Evolutionary conservation across 2,113 vertebrate species (phyloP).

Genomic region (Rhagologus leucostigma): DNA sequence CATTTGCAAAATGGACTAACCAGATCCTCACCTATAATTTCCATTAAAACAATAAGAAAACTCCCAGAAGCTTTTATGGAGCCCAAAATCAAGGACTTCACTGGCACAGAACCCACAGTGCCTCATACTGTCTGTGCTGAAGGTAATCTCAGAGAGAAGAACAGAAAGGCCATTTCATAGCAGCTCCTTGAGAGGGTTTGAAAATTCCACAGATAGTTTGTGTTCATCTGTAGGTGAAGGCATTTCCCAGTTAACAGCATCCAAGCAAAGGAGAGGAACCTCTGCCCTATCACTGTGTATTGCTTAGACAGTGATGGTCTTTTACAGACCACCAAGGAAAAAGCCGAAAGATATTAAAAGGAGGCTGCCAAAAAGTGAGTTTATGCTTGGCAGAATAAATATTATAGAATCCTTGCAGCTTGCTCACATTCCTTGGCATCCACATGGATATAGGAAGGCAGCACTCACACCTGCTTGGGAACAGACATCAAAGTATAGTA

Average conservation of each 20-base stretch:
- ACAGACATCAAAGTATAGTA: constrained; percentile 31
- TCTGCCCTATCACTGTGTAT: background rate
- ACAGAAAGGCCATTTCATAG: background rate
- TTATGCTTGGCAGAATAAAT: background rate
- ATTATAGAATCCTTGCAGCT: background rate
- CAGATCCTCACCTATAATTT: background rate
- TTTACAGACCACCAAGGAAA: background rate
- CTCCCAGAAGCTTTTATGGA: background rate
- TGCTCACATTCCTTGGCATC: constrained; percentile 13
- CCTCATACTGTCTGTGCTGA: background rate
- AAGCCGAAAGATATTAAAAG: background rate
- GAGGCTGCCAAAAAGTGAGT: background rate
- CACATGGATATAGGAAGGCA: background rate
- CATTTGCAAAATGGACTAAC: background rate
- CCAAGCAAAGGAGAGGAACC: background rate
- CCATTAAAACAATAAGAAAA: background rate
- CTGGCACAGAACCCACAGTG: background rate
- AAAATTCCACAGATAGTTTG: background rate
- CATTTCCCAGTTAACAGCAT: background rate
- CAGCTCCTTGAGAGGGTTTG: background rate
- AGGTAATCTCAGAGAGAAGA: background rate
- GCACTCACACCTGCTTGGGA: constrained; percentile 38
- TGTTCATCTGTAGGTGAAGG: background rate
- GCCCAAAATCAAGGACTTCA: background rate
- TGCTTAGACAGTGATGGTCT: background rate